Base-by-base conservation (phyloP, 1,140 invertebrate genomes). In the Aphaenogaster floridana region DNA sequence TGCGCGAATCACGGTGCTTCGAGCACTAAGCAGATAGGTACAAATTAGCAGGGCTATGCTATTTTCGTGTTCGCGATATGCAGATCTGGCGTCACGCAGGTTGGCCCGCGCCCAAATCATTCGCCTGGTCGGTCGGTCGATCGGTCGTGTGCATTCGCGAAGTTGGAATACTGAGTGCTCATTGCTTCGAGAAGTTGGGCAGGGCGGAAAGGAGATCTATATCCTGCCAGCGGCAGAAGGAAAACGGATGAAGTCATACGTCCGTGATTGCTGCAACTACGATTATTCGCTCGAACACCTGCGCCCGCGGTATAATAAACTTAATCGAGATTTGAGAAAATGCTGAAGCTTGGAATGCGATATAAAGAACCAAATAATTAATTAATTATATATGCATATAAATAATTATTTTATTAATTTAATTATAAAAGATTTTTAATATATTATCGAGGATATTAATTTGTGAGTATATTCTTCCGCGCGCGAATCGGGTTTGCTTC, bases 51-150 rank as follows among this genome's bases (percentile, higher is more conserved):
- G 66, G 50, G 11, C 78, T 50, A 63, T 87, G 86, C 88, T 90
- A 90, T 90, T 90, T 90, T 90, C 88, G 83, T 86, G 77, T 87
- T 88, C 79, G 61, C 86, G 85, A 90, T 87, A 90, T 87, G 85
- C 88, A 87, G 88, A 89, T 87, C 66, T 66, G 83, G 85, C 88
- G 45, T 78, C 79, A 76, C 83, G 64, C 71, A 80, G 72, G 74
- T 89, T 90, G 89, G 89, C 89, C 34, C 52, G 59, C 54, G 54
- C 39, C 89, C 89, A 90, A 90, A 90, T 90, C 89, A 66, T 64
- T 59, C 59, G 21, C 66, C 36, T 21, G 50, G 57, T n/a, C 11
- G 36, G 48, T 21, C 36, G 61, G 17, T 74, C 80, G 80, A 59
- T 81, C 63, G 78, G 36, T 11, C 68, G 54, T 34, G 6, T 59